Conservation (phyloP, 2,888 invertebrate genomes). For the Syrphus vitripennis region DNA sequence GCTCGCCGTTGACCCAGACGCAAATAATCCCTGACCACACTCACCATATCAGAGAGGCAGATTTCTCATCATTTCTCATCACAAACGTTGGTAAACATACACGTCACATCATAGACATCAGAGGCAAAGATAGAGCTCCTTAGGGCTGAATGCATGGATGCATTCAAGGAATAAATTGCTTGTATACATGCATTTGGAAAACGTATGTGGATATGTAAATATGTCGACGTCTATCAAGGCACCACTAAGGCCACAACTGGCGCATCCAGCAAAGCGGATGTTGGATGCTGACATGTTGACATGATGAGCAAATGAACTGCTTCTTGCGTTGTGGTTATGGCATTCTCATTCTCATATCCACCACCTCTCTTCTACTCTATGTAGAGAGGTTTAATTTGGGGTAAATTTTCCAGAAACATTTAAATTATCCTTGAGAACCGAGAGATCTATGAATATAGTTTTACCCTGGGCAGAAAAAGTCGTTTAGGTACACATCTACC, state of each 20-base stretch:
- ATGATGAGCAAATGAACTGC: conserved; percentile 68
- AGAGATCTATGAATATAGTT: neutral
- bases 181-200: conserved; percentile 25
- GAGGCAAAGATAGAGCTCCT: conserved; percentile 2
- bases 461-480: neutral
- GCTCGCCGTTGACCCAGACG: conserved; percentile 68
- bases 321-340: conserved; percentile 61
- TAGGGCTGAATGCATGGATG: conserved; percentile 18
- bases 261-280: conserved; percentile 33
- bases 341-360: neutral
- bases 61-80: conserved; percentile 12
- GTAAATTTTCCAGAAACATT: conserved; percentile 65
- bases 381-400: conserved; percentile 62
- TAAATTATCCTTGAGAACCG: conserved; percentile 50
- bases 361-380: neutral
- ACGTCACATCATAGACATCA: neutral
- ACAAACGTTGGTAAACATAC: neutral
- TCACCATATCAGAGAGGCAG: neutral
- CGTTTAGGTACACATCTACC: too few species aligned
- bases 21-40: conserved; percentile 58
- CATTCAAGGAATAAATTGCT: conserved; percentile 61
- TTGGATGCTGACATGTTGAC: conserved; percentile 71
- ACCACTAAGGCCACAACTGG: conserved; percentile 26
- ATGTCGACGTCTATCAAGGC: conserved; percentile 45
- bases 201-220: neutral